Conservation (phyloP, 2,888 invertebrate species). For the Callyntrura sp. region DNA sequence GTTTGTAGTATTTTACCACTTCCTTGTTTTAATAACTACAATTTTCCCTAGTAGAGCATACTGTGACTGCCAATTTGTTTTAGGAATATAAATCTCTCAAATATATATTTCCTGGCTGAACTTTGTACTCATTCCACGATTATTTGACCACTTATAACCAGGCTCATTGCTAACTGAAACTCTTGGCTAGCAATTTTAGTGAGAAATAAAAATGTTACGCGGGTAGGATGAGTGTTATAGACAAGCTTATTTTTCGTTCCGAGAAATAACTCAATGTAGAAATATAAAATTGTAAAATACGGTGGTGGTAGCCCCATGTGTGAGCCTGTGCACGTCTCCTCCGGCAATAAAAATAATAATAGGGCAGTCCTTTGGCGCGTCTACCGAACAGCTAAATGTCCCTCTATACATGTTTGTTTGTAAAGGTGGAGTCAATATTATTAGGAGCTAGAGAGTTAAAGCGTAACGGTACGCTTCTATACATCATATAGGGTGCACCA, state of each 20-base stretch:
- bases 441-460: not conserved
- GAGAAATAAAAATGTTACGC: not conserved
- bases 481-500: not conserved
- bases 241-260: not conserved
- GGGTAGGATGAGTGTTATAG: not conserved
- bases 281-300: not conserved
- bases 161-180: too few species aligned
- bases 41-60: conserved; percentile 55
- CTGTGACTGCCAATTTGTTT: too few species aligned
- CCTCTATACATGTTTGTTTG: not conserved
- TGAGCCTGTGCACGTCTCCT: not conserved
- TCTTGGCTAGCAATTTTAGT: too few species aligned
- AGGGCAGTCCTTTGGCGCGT: not conserved
- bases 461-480: too few species aligned
- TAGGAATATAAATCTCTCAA: too few species aligned
- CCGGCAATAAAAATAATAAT: too few species aligned
- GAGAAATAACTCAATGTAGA: not conserved
- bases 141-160: too few species aligned
- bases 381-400: not conserved
- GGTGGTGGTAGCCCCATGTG: not conserved
- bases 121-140: too few species aligned
- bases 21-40: conserved; percentile 40
- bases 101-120: too few species aligned
- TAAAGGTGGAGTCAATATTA: conserved; percentile 18
- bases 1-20: not conserved